Evolutionary conservation across 2,113 vertebrate species (phyloP).

Genomic region (Tetraodon nigroviridis): DNA sequence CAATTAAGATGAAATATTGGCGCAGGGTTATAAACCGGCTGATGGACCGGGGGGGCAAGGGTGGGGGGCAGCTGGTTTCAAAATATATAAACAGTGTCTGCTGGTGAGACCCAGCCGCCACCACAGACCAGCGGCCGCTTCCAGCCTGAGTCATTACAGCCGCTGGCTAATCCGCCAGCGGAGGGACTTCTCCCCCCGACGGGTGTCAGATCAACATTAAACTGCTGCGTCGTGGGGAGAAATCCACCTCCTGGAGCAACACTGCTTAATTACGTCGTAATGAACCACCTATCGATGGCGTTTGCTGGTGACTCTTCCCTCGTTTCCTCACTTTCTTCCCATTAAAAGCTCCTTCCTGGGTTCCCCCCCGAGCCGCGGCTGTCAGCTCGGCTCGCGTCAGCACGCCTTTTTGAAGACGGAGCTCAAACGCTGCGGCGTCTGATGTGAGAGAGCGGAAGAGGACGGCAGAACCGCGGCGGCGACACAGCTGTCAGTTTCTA

Average conservation of each 20-base stretch:
- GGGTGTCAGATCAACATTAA: slow-evolving; percentile 19
- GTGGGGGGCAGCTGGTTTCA: too few relatives aligned
- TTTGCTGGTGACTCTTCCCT: slow-evolving; percentile 37
- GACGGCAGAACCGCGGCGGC: slow-evolving; percentile 16
- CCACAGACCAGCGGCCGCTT: slow-evolving; percentile 31
- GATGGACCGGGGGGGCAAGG: too few relatives aligned
- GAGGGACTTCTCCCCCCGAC: slow-evolving; percentile 1
- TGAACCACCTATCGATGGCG: slow-evolving; percentile 40
- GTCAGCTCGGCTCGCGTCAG: slow-evolving; percentile 39
- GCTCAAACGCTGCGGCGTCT: slow-evolving; percentile 17
- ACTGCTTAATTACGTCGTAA: slow-evolving; percentile 26
- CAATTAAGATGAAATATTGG: slow-evolving; percentile 62
- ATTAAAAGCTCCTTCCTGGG: slow-evolving; percentile 30
- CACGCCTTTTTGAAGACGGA: background rate
- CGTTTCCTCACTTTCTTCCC: slow-evolving; percentile 14
- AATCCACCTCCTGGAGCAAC: slow-evolving; percentile 11
- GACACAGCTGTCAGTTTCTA: slow-evolving; percentile 46
- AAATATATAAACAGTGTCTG: too few relatives aligned
- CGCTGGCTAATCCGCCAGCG: slow-evolving; percentile 18
- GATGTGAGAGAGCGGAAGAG: slow-evolving; percentile 39
- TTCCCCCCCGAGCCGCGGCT: slow-evolving; percentile 24
- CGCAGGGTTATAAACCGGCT: slow-evolving; percentile 20
- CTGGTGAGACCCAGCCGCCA: slow-evolving; percentile 39
- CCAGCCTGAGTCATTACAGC: slow-evolving; percentile 7
- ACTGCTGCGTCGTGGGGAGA: background rate